These are phyloP conservation scores for Tanypteryx hageni DNA, from an alignment of 2,888 invertebrate genomes.

Conservation along the genomic window DNA sequence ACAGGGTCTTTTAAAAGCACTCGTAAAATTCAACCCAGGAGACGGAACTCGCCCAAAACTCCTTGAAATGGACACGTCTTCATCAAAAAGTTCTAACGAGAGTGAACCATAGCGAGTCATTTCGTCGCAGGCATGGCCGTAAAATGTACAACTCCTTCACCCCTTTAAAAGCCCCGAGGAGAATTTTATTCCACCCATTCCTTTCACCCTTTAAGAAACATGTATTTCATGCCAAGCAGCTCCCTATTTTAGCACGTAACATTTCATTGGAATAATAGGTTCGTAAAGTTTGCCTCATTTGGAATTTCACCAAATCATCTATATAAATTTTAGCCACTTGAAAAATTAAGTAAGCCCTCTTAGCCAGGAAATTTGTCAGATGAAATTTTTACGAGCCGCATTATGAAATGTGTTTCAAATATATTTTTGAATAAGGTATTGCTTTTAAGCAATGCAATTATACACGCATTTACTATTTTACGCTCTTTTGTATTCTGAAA, in stretches of 20 bases:
- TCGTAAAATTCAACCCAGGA: conserved; percentile 42
- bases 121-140: neutral
- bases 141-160: conserved; percentile 39
- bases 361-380: neutral
- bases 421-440: too few species aligned
- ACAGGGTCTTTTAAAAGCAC: neutral
- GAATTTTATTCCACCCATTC: neutral
- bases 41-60: conserved; percentile 42
- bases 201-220: conserved; percentile 9
- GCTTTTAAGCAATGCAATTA: too few species aligned
- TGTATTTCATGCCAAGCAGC: conserved; percentile 44
- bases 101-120: neutral
- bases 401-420: too few species aligned
- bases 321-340: neutral
- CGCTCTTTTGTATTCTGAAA: too few species aligned
- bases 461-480: too few species aligned
- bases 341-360: neutral
- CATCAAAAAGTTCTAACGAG: conserved; percentile 58
- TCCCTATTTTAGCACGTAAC: conserved; percentile 39
- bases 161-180: conserved; percentile 28
- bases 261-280: conserved; percentile 17
- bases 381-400: too few species aligned
- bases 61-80: conserved; percentile 51
- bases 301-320: neutral
- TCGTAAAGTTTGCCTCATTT: neutral